These are phyloP conservation scores for Gracilinanus agilis DNA, from an alignment of 2,113 vertebrate species.

Conservation along the genomic window DNA sequence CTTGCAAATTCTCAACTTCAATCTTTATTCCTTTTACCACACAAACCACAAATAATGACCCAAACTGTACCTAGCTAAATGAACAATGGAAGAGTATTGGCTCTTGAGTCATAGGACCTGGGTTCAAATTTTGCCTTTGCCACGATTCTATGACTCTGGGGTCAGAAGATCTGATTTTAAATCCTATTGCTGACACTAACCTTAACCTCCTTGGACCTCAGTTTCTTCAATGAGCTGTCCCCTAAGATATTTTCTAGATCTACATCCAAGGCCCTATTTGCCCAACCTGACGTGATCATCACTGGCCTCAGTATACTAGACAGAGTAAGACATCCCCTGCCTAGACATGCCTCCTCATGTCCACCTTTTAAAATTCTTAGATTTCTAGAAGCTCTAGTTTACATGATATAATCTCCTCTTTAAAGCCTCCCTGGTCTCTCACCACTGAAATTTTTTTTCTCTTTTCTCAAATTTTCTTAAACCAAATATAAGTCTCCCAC, in stretches of 20 bases:
- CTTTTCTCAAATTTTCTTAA: neutral
- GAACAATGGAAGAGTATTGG: slow-evolving; percentile 11
- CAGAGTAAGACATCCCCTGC: neutral
- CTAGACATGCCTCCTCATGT: neutral
- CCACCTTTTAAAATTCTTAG: neutral
- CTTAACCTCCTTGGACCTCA: neutral
- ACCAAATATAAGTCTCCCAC: neutral
- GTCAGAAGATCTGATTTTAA: neutral
- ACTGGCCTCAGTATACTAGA: neutral
- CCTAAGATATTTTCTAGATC: neutral
- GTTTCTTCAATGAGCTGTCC: neutral
- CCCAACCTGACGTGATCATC: neutral
- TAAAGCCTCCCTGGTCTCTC: neutral
- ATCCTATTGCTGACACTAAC: neutral
- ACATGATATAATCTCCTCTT: neutral
- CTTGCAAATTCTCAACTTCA: neutral
- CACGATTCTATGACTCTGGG: neutral
- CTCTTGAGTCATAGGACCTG: neutral
- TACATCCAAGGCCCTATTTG: neutral
- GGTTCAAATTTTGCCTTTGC: neutral
- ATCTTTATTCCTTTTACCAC: slow-evolving; percentile 15
- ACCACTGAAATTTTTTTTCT: neutral
- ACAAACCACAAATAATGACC: slow-evolving; percentile 52
- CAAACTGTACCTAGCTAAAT: slow-evolving; percentile 36
- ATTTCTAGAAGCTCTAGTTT: neutral